A percentile compares a stretch with the other conserved stretches of the same genome.
phyloP scores from a whole-genome alignment of 2,113 vertebrate genomes.

The Acrocephalus arundinaceus region DNA sequence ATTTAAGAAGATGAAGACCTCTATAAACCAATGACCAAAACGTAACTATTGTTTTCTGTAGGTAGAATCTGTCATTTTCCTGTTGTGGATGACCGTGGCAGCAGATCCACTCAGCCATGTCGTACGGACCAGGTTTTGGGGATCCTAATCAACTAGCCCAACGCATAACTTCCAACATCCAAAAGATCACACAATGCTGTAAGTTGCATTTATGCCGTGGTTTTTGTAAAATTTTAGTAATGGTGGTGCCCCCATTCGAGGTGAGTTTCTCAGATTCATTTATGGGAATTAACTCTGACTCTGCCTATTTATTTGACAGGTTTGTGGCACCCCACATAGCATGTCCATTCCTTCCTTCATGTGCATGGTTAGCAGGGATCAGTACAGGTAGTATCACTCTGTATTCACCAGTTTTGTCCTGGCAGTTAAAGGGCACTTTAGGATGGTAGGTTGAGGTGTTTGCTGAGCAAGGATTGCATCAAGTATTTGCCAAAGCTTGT shows the following conservation, averaged over 20 bases:
- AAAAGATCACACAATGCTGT: conserved; percentile 84
- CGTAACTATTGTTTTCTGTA: background rate
- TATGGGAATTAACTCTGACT: background rate
- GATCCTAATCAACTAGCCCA: conserved; percentile 77
- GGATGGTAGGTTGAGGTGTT: background rate
- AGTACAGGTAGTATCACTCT: background rate
- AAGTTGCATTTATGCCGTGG: conserved; percentile 50
- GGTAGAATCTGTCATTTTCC: background rate
- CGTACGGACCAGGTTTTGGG: conserved; percentile 45
- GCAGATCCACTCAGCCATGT: conserved; percentile 63
- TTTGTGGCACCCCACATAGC: background rate
- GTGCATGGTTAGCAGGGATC: background rate
- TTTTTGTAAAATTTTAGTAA: background rate
- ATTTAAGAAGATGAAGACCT: background rate
- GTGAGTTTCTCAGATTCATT: background rate
- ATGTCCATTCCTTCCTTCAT: background rate
- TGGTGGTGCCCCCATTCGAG: accelerated
- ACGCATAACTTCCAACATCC: conserved; percentile 80
- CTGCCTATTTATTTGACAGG: background rate
- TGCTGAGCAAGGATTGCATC: background rate
- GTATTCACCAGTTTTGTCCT: background rate
- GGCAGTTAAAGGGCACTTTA: background rate
- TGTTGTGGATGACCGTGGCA: conserved; percentile 54
- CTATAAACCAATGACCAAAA: background rate
- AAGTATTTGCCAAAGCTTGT: background rate